phyloP scores from a whole-genome alignment of 2,888 invertebrate species.

The Atherix ibis region DNA sequence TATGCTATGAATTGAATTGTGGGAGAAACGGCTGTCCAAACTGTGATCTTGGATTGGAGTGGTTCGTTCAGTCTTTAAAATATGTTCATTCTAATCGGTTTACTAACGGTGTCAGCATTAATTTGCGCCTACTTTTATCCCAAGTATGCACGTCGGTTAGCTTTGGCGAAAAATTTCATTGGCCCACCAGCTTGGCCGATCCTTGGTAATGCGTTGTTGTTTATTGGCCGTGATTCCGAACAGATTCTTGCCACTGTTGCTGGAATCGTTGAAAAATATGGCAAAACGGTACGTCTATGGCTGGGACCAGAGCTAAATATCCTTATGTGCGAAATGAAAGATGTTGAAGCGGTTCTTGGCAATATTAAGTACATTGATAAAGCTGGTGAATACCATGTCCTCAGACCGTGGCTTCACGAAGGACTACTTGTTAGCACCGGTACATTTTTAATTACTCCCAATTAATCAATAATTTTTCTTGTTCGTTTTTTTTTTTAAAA shows the following conservation, averaged over 20 bases:
- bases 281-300: constrained; percentile 11
- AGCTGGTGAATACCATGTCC: constrained; percentile 28
- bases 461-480: not conserved
- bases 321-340: constrained; percentile 24
- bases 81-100: too few relatives aligned
- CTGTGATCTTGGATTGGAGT: too few relatives aligned
- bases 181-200: constrained; percentile 34
- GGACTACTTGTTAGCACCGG: constrained; percentile 35
- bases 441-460: too few relatives aligned
- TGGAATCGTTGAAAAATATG: constrained; percentile 24
- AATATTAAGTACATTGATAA: constrained; percentile 31
- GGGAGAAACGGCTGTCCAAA: too few relatives aligned
- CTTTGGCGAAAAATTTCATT: constrained; percentile 19
- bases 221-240: constrained; percentile 33
- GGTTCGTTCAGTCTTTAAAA: too few relatives aligned
- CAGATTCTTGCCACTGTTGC: constrained; percentile 20
- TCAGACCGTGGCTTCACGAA: constrained; percentile 33
- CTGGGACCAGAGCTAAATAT: constrained; percentile 9
- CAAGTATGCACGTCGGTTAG: constrained; percentile 21
- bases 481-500: not conserved
- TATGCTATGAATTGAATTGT: too few relatives aligned
- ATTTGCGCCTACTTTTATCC: too few relatives aligned
- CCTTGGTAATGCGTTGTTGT: constrained; percentile 35
- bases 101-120: too few relatives aligned
- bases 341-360: constrained; percentile 25